phyloP scores from a whole-genome alignment of 2,113 vertebrate genomes.

The Anguilla rostrata region DNA sequence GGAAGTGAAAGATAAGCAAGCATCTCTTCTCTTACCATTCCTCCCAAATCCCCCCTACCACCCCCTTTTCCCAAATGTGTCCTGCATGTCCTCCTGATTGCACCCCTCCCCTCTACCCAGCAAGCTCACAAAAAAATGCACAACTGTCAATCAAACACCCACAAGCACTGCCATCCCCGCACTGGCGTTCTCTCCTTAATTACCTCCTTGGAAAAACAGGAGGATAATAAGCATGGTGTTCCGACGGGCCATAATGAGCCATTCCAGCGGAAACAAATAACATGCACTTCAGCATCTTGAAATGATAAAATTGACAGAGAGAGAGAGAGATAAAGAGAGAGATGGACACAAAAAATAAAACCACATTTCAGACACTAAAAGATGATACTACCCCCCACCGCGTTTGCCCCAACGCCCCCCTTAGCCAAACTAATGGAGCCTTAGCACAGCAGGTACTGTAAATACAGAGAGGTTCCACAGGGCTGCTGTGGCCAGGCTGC shows the following conservation, averaged over 20 bases:
- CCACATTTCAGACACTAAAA: constrained; percentile 1
- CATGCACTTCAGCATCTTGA: constrained; percentile 64
- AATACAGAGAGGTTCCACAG: not conserved
- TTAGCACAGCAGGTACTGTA: not conserved
- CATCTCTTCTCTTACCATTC: constrained; percentile 12
- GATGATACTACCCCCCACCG: not conserved
- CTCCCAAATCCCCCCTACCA: not conserved
- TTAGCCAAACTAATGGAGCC: not conserved
- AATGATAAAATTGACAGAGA: constrained; percentile 54
- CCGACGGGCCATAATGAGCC: constrained; percentile 68
- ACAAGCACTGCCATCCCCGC: constrained; percentile 47
- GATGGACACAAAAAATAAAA: not conserved
- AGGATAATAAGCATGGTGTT: constrained; percentile 56
- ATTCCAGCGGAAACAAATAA: constrained; percentile 66
- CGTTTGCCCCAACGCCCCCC: constrained; percentile 1
- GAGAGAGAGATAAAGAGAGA: constrained; percentile 4
- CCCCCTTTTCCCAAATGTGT: not conserved
- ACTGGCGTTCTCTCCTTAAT: constrained; percentile 54
- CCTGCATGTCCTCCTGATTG: not conserved
- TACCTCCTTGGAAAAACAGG: constrained; percentile 51
- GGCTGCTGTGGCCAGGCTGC: too few relatives aligned
- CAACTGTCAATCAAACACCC: constrained; percentile 22
- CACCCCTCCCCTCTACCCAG: constrained; percentile 32
- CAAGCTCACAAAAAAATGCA: constrained; percentile 13
- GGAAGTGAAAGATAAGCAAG: constrained; percentile 4